Evolutionary conservation across 2,888 invertebrate species (phyloP), one percentile per base, ranked within the genome.

Genomic region (Andrena marginata): DNA sequence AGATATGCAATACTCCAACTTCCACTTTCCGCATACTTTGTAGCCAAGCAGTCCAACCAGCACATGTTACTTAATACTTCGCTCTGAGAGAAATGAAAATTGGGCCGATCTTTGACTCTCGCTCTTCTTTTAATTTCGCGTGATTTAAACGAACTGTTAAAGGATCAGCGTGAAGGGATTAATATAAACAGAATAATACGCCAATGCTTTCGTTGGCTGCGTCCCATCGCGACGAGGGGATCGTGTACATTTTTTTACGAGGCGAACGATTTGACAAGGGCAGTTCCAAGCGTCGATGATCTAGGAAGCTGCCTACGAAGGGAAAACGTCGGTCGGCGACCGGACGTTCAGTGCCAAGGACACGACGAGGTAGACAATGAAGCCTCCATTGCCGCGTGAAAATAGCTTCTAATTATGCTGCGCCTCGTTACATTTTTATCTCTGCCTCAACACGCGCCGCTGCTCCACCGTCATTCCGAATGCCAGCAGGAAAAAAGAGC

Each of bases 271-370:
- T 64, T 8, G 73, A 26, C 29, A 13, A 13, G 29, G 26, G 6
- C 63, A 63, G 64, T 81, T 81, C 68, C 62, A 49, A n/a, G 80
- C 48, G 72, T 70, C 78, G 77, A 84, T 63, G 83, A 77, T 84
- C 84, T 65, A 77, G 80, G 83, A 85, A 85, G 80, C 67, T 54
- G 70, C 68, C 48, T 62, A 80, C 77, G 75, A 77, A 65, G 86
- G 82, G 60, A 72, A 69, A 84, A 72, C 73, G 68, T 29, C 80
- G 88, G 90, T 92, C 92, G 91, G 88, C 91, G 90, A 92, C 92
- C 90, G 92, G 91, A 89, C 91, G 91, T 77, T 89, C 91, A 86
- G 88, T 92, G 92, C 90, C 92, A 92, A 92, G 92, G 92, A 92
- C 92, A 89, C 84, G 76, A 71, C 86, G 68, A 84, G 65, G 82